Evolutionary conservation across 2,888 invertebrate genomes (phyloP).

Genomic region (Pantelozetes paolii): DNA sequence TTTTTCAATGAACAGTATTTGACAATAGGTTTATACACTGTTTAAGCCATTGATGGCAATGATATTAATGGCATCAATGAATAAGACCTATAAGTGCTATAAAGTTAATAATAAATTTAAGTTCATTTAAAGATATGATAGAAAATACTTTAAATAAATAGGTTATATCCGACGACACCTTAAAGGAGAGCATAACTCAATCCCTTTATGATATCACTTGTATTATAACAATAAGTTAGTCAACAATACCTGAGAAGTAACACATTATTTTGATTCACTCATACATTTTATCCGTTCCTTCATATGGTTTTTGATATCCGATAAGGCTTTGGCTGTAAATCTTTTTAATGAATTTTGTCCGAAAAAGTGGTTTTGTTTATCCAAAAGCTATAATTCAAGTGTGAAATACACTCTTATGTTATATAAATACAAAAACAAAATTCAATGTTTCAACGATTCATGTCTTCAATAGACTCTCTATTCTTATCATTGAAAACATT

Average conservation of each 20-base stretch:
- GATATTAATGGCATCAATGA: not conserved
- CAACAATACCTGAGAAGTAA: conserved; percentile 19
- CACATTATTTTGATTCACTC: conserved; percentile 14
- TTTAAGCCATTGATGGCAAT: not conserved
- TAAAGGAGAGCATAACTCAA: conserved; percentile 29
- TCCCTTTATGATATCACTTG: conserved; percentile 7
- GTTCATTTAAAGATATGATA: conserved; percentile 16
- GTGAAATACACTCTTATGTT: too few relatives aligned
- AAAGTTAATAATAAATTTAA: conserved; percentile 12
- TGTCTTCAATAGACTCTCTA: too few relatives aligned
- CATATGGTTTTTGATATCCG: conserved; percentile 5
- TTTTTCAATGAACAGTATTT: conserved; percentile 22
- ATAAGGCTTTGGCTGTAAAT: conserved; percentile 20
- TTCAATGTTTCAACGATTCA: too few relatives aligned
- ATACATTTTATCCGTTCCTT: not conserved
- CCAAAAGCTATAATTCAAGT: not conserved
- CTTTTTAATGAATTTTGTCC: conserved; percentile 25
- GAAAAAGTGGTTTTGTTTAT: not conserved
- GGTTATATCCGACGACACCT: conserved; percentile 11
- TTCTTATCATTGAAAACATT: too few relatives aligned
- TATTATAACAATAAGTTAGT: not conserved
- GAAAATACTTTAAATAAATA: conserved; percentile 19
- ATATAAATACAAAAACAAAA: too few relatives aligned
- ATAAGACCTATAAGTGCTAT: not conserved
- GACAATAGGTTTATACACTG: conserved; percentile 11